Conservation (phyloP, 2,113 vertebrate species). For the Ivindomyrus marchei region DNA sequence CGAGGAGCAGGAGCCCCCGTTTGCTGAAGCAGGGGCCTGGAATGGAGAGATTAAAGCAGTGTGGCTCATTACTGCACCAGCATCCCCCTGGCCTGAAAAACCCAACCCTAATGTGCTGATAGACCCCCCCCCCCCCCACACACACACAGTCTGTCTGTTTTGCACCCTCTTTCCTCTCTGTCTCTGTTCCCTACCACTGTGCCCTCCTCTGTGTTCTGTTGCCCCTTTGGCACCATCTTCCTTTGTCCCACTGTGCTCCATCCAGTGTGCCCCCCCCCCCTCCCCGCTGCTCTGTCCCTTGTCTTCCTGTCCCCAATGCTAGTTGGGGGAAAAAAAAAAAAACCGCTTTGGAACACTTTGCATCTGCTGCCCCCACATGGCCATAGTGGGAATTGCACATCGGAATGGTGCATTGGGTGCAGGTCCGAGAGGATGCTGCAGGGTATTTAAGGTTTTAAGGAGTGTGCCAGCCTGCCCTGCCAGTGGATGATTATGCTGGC, state of each 20-base stretch:
- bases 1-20: neutral
- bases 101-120: neutral
- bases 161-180: neutral
- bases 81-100: neutral
- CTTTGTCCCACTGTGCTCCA: neutral
- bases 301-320: neutral
- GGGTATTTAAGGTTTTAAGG: neutral
- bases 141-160: too few relatives aligned
- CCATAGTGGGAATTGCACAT: neutral
- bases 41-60: neutral
- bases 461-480: neutral
- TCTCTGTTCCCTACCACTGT: neutral
- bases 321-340: neutral
- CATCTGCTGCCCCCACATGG: conserved; percentile 31
- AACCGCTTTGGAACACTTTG: neutral
- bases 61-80: neutral
- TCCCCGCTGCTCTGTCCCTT: neutral
- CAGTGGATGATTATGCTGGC: neutral
- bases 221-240: neutral
- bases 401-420: neutral
- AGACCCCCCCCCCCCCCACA: neutral
- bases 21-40: neutral
- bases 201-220: neutral
- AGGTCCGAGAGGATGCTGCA: neutral
- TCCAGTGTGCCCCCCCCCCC: neutral